phyloP scores from a whole-genome alignment of 2,113 vertebrate genomes.

The Haemorhous mexicanus region DNA sequence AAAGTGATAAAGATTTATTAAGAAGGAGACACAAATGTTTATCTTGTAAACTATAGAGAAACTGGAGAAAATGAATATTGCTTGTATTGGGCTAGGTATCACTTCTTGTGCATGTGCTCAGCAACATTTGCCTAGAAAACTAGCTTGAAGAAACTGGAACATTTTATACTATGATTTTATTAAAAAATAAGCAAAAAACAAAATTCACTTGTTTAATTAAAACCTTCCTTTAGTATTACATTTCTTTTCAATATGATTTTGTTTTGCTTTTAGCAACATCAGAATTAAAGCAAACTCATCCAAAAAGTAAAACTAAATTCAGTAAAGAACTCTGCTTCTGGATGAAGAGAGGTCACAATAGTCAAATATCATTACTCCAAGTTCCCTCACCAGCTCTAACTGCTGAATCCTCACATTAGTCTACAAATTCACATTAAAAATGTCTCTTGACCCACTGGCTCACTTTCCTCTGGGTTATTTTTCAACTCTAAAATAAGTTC shows the following conservation, averaged over 20 bases:
- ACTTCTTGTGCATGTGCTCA: background rate
- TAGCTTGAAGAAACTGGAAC: background rate
- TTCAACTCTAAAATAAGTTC: background rate
- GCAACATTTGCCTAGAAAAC: background rate
- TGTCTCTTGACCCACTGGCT: background rate
- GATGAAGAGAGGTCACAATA: background rate
- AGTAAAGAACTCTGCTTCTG: background rate
- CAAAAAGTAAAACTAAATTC: background rate
- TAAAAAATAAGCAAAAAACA: background rate
- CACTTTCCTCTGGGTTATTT: background rate
- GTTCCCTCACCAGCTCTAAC: background rate
- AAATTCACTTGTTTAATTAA: background rate
- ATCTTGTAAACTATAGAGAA: background rate
- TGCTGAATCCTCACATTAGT: background rate
- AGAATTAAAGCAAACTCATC: background rate
- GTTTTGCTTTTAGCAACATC: background rate
- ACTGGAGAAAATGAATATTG: background rate
- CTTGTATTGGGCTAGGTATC: background rate
- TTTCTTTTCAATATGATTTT: background rate
- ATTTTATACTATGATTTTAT: background rate
- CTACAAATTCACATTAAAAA: background rate
- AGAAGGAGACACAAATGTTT: background rate
- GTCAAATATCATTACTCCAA: background rate
- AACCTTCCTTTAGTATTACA: background rate
- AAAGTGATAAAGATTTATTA: background rate